Evolutionary conservation across 2,888 invertebrate genomes (phyloP).

Genomic region (Halictus quadricinctus): DNA sequence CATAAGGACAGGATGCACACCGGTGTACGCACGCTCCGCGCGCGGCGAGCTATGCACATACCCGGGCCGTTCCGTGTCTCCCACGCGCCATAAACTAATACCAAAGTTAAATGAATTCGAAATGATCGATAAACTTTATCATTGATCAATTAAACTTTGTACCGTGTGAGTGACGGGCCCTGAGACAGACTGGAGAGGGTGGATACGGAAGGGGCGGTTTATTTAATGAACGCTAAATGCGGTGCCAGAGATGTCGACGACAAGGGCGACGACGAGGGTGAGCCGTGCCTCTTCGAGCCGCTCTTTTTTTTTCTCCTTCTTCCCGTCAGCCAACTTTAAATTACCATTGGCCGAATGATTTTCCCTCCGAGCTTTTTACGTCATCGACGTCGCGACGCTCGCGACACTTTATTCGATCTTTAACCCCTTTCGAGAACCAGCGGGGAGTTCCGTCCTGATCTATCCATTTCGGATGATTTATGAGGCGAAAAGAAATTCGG

Average conservation of each 20-base stretch:
- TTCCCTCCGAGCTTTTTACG: slow-evolving; percentile 10
- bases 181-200: slow-evolving; percentile 67
- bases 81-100: slow-evolving; percentile 78
- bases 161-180: slow-evolving; percentile 81
- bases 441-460: neutral
- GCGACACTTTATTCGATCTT: neutral
- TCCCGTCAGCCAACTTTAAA: slow-evolving; percentile 59
- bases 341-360: slow-evolving; percentile 35
- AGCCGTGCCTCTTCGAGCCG: slow-evolving; percentile 36
- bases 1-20: slow-evolving; percentile 26
- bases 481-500: neutral
- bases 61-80: slow-evolving; percentile 50
- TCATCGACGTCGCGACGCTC: neutral
- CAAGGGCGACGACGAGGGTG: slow-evolving; percentile 48
- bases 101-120: slow-evolving; percentile 82
- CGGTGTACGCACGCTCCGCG: slow-evolving; percentile 18
- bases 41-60: slow-evolving; percentile 47
- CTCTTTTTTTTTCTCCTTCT: slow-evolving; percentile 46
- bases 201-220: slow-evolving; percentile 74
- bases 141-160: slow-evolving; percentile 83
- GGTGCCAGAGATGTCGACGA: slow-evolving; percentile 71
- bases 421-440: neutral
- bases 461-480: neutral
- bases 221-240: slow-evolving; percentile 81
- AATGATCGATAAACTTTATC: slow-evolving; percentile 83